Base-by-base conservation (phyloP, 2,797 vertebrate species). In the Pangasius macronema region DNA sequence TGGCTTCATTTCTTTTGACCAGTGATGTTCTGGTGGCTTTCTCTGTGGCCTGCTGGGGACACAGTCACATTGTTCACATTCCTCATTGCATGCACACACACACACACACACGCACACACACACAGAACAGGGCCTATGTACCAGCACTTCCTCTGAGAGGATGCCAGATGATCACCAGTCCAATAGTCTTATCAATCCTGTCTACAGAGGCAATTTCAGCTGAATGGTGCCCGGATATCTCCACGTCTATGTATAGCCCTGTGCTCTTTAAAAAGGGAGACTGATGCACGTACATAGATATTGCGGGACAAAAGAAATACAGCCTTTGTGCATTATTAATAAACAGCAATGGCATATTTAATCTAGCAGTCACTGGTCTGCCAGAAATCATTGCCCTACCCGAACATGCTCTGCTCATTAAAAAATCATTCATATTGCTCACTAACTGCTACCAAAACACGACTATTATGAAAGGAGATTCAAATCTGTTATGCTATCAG, bases 401-500 rank as follows among this genome's bases (percentile, higher is more conserved):
- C 51, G 77, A 89, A 91, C 85, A 90, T 90, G 87, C 86, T 55
- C 76, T 81, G 51, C 77, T 90, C 86, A 92, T 90, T 91, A 89
- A 90, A 89, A 90, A 90, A 91, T 83, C 6, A 89, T 89, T 90
- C 67, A 89, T 80, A 87, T 81, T 88, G 80, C 82, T 89, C 73
- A 86, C 57, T 86, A 30, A 89, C 87, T 85, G 86, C 88, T 85
- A 89, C 67, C 72, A 89, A 88, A 90, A 65, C 83, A 72, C 49
- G 18, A 42, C 76, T 90, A 89, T 85, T 72, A 82, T 16, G 2
- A 51, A 53, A 22, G 57, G 59, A 75, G 57, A 84, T 70, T 46
- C 46, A 79, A 27, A 89, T 89, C 13, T 76, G 76, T 63, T 63
- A 63, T 89, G 10, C 30, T 53, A 57, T 75, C 53, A 46, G 20